Base-by-base conservation (phyloP, 2,888 invertebrate genomes). In the Drosophila subsilvestris region DNA sequence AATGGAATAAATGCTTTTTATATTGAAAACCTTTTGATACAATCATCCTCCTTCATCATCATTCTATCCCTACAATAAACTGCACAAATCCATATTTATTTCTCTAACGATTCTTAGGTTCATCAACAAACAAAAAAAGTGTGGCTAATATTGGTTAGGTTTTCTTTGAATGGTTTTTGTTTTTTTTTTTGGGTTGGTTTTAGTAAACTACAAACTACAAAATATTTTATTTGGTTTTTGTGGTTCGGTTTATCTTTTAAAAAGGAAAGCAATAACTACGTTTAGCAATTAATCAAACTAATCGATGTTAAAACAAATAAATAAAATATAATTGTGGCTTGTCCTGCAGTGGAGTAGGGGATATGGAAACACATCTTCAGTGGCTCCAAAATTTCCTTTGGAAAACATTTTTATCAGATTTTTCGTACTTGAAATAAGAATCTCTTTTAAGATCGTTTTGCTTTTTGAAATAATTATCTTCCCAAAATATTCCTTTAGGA, bases 1-100 rank as follows among this genome's bases (percentile, higher is more conserved):
- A 88, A 84, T 84, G 88, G 82, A 81, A 76, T 72, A 86, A 88
- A 89, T 89, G 89, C 88, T 89, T 87, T 81, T 79, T 73, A 53
- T 66, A 75, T 73, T 37, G 80, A 80, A 88, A 82, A 74, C 74
- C 79, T 76, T 63, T 72, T 65, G 22, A 53, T 51, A 3, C 53
- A 47, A 42, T 42, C 20, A 42, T 17, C 32, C 20, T 55, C 45
- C 53, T 54, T 57, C 49, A 17, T 44, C 29, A 22, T 48, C 51
- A 29, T 47, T 37, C n/a, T 12, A 44, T 55, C 51, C 48, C 61
- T 43, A 48, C 44, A 1, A n/a, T 55, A 53, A 45, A 63, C 45
- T 63, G 58, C 71, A 72, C 58, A 55, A 56, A 51, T 69, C 22
- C 20, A 65, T 55, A 37, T 18, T 53, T 10, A n/a, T 48, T 45